Evolutionary conservation across 2,797 vertebrate species (phyloP).

Genomic region (Aplochiton taeniatus): DNA sequence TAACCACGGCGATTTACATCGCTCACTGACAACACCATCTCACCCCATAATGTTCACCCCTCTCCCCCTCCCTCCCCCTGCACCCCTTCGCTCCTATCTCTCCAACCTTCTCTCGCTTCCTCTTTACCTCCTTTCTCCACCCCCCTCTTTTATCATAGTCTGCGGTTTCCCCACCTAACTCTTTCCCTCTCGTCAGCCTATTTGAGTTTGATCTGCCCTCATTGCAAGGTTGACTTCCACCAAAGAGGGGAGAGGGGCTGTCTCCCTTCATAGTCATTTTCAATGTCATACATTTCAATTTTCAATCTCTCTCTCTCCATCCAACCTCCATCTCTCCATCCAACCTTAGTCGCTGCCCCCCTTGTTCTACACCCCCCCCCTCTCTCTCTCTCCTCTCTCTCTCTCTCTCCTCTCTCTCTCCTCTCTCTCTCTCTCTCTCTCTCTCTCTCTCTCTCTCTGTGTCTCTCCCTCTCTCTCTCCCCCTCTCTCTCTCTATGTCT

Average conservation of each 20-base stretch:
- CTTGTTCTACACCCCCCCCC: slow-evolving; percentile 53
- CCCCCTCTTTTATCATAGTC: slow-evolving; percentile 13
- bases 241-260: slow-evolving; percentile 68
- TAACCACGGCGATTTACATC: slow-evolving; percentile 89
- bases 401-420: no score
- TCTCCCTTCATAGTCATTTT: slow-evolving; percentile 77
- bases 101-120: slow-evolving; percentile 56
- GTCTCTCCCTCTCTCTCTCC: slow-evolving; percentile 39
- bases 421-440: no score
- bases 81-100: slow-evolving; percentile 50
- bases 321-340: slow-evolving; percentile 33
- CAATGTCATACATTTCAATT: slow-evolving; percentile 91
- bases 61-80: slow-evolving; percentile 9
- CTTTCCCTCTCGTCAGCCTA: slow-evolving; percentile 73
- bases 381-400: slow-evolving; percentile 16
- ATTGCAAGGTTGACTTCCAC: slow-evolving; percentile 85
- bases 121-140: slow-evolving; percentile 32
- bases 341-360: slow-evolving; percentile 77
- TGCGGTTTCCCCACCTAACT: slow-evolving; percentile 17
- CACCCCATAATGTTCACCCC: slow-evolving; percentile 80
- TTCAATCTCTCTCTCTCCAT: slow-evolving; percentile 63
- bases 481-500: slow-evolving; percentile 81
- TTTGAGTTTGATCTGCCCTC: slow-evolving; percentile 86
- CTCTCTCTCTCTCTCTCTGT: slow-evolving; percentile 39
- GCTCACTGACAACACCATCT: slow-evolving; percentile 83